Evolutionary conservation across 2,797 vertebrate species (phyloP).

Genomic region (Coendou prehensilis): DNA sequence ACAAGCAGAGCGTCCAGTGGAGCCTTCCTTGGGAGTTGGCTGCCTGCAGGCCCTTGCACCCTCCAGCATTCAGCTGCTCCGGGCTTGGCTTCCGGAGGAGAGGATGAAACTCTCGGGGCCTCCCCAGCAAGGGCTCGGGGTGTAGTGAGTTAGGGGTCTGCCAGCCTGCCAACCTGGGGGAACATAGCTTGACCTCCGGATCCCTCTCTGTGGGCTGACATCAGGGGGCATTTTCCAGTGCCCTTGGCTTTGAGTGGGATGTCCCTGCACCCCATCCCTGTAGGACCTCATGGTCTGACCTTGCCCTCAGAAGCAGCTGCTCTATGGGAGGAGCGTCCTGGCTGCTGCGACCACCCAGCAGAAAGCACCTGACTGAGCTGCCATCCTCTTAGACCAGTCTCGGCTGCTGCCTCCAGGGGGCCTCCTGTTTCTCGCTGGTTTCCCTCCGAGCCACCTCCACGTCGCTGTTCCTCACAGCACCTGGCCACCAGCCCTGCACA

Average conservation of each 20-base stretch:
- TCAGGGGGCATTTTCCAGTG: neutral
- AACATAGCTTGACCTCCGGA: neutral
- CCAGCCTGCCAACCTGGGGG: neutral
- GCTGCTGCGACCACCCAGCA: neutral
- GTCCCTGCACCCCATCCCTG: neutral
- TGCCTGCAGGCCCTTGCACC: neutral
- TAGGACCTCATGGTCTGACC: fast-evolving
- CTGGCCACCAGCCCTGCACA: neutral
- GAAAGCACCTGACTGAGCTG: neutral
- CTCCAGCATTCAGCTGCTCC: neutral
- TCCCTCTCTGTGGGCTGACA: neutral
- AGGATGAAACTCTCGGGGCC: neutral
- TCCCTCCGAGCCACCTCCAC: neutral
- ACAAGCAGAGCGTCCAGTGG: neutral
- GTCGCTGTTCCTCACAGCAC: neutral
- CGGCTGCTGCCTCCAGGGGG: neutral
- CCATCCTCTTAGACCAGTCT: neutral
- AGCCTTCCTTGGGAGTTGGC: neutral
- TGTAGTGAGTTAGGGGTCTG: neutral
- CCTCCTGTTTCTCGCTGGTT: neutral
- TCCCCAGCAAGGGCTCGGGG: neutral
- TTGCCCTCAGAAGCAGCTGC: neutral
- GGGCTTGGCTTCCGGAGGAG: neutral
- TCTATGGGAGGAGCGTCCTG: neutral
- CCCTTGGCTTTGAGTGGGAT: neutral